Evolutionary conservation across 2,888 invertebrate species (phyloP), one percentile per base, ranked within the genome.

Genomic region (Rhyacophila evoluta): DNA sequence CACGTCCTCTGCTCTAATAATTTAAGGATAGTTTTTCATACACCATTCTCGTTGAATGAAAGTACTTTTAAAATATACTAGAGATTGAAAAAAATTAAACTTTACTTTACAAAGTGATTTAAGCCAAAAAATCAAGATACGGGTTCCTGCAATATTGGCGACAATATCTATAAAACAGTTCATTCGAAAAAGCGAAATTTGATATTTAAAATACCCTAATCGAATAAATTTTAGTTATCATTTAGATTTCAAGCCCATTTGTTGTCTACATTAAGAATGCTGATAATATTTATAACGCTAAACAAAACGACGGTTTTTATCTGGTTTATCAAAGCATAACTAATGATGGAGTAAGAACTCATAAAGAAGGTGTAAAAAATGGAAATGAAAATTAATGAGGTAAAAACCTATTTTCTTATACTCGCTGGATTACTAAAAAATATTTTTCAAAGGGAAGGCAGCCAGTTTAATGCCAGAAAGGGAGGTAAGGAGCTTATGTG

Each of bases 321-420:
- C 38, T 12, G 74, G 74, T 77, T 75, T 81, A 77, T 76, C 67
- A 76, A 78, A 74, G 75, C 81, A 69, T 75, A 80, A 80, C 78
- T 80, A 74, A 79, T 78, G 75, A 72, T 38, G 75, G 29, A 74
- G 74, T 72, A 36, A 27, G 37, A 33, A 68, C 75, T 72, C 79
- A 68, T 79, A 79, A 79, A 78, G 78, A 72, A 71, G 73, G 79
- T 75, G 81, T 79, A 81, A 79, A 79, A 80, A 81, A 79, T 68
- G 74, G 75, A 79, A 79, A 81, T 81, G 78, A 79, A 81, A 81
- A 81, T 81, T 81, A 81, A 81, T 81, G 79, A 81, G 81, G 81
- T 79, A 79, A 79, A 79, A 81, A 79, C 79, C 74, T 79, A 79
- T 79, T 81, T 77, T 79, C 81, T 79, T 79, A 75, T 77, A 74